These are phyloP conservation scores for Crocuta crocuta DNA, from an alignment of 2,113 vertebrate genomes.

Conservation along the genomic window DNA sequence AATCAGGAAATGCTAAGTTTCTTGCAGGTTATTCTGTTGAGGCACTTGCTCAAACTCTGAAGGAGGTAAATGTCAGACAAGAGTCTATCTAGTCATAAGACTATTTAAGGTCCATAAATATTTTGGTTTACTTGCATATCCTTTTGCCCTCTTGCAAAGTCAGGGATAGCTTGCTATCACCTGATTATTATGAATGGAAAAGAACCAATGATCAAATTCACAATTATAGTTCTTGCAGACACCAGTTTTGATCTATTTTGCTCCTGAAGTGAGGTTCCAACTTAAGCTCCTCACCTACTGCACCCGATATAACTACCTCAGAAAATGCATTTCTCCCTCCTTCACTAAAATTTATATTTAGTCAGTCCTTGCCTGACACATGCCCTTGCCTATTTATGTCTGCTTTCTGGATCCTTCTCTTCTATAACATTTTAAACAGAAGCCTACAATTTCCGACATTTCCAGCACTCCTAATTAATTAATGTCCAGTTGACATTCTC, in stretches of 20 bases:
- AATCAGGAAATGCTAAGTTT: background rate
- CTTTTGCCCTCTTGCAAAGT: background rate
- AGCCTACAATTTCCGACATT: background rate
- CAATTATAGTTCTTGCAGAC: background rate
- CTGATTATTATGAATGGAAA: background rate
- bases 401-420: background rate
- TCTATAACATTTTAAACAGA: background rate
- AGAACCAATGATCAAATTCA: background rate
- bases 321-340: background rate
- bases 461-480: conserved; percentile 6
- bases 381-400: background rate
- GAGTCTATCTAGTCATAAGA: background rate
- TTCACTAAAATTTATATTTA: background rate
- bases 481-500: background rate
- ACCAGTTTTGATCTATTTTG: background rate
- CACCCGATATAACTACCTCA: background rate
- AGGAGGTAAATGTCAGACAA: background rate
- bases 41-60: background rate
- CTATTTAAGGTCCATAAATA: background rate
- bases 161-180: background rate
- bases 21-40: background rate
- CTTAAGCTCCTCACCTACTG: background rate
- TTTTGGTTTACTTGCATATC: background rate
- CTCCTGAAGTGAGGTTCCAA: background rate
- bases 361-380: background rate